phyloP scores from a whole-genome alignment of 2,113 vertebrate genomes.

The Damaliscus lunatus region DNA sequence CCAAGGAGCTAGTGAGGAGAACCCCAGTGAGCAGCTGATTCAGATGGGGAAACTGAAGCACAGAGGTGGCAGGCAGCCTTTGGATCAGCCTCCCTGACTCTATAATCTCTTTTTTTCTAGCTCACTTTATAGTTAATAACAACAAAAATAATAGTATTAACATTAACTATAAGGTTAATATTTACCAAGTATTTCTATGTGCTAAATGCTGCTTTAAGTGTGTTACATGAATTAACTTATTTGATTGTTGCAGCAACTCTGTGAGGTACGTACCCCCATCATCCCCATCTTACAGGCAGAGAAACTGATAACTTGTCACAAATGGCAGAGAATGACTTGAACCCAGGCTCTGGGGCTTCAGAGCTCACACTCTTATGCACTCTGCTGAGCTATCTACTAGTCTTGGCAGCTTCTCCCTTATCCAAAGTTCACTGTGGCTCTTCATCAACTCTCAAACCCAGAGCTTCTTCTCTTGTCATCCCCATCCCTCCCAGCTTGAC shows the following conservation, averaged over 20 bases:
- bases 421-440: not conserved
- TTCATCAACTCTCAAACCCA: not conserved
- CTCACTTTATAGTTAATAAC: not conserved
- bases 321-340: not conserved
- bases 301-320: not conserved
- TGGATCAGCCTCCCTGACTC: not conserved
- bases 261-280: not conserved
- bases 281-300: not conserved
- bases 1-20: not conserved
- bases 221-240: not conserved
- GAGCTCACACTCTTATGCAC: not conserved
- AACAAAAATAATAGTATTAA: not conserved
- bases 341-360: not conserved
- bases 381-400: not conserved
- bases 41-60: not conserved
- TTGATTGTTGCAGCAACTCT: not conserved
- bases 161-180: not conserved
- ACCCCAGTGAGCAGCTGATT: not conserved
- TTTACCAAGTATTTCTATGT: not conserved
- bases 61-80: not conserved
- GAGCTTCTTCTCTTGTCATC: not conserved
- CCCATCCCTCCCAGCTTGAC: not conserved
- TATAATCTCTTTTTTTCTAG: not conserved
- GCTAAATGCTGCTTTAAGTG: not conserved
- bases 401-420: not conserved